Base-by-base conservation (phyloP, 1,140 invertebrate genomes). In the Cecropterus lyciades region DNA sequence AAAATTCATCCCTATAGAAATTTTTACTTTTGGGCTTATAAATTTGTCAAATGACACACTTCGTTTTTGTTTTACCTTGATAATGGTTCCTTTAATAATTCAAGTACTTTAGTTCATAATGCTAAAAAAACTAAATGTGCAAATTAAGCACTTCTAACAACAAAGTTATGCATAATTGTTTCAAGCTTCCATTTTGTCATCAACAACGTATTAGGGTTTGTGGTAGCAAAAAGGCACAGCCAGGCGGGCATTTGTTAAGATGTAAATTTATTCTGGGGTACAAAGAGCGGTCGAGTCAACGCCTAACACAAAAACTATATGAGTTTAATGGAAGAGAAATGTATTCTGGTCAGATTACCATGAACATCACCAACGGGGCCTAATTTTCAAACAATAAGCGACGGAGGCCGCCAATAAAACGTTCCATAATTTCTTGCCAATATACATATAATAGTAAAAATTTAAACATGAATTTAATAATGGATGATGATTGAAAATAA, bases 181-280 rank as follows among this genome's bases (percentile, higher is more conserved):
- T 82, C 73, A 81, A 75, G 77, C 76, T 76, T 72, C 75, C 73
- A 78, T 78, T 75, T 66, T 57, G 56, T 70, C 75, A 87, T 85
- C 81, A 82, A 82, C 79, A 77, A 82, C 73, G 80, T 83, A 84
- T 87, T 84, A 84, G 72, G 65, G 75, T 73, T 68, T 71, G 67
- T 64, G 69, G 72, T 51, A 67, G 72, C 78, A 85, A 88, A 88
- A 86, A 85, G 73, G 59, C 72, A 68, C 68, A 77, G 74, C 60
- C 73, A 65, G 65, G 65, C 70, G 69, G 56, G 69, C 69, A 76
- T 86, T 85, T 84, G 79, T 86, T 84, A 81, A 82, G 69, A 88
- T 85, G 80, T 86, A 86, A 88, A 86, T 88, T 85, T 88, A 85
- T 86, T 86, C 82, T 64, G 71, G 66, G 64, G 66, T 74, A 85